Evolutionary conservation across 2,888 invertebrate genomes (phyloP), one percentile per base, ranked within the genome.

Genomic region (Andrena minutula): DNA sequence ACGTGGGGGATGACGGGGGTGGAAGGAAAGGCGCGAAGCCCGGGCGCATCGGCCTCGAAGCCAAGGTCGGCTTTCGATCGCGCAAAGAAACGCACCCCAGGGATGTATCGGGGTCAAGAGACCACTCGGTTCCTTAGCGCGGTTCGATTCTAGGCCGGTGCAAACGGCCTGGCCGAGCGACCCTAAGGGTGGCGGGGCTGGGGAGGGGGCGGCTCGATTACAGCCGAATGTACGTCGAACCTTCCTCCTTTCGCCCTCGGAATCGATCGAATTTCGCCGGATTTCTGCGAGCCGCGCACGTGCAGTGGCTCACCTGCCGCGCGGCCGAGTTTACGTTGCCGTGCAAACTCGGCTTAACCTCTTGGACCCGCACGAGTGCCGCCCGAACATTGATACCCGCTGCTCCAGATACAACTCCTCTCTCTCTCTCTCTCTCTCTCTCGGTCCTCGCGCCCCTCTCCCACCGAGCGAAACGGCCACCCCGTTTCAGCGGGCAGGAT

Each of bases 41-140:
- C 41, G 78, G 65, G 70, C 68, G 77, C 82, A 76, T 84, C 68
- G 85, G 68, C 72, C 71, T 70, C 74, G 76, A 73, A 84, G 75
- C 83, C 88, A 88, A 88, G 88, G 88, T 89, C 89, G 81, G 69
- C 35, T 85, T 88, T 88, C 89, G 86, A 89, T 88, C 88, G 78
- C 20, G 74, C 71, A 49, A 79, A 76, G 69, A 80, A 82, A 79
- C 66, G 82, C 68, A 75, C 60, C 75, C 68, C 63, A 28, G 75
- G 69, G 79, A 69, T 51, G 75, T 61, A 77, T 85, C 82, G 89
- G 82, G 89, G 89, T 89, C 89, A 86, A 88, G 87, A 86, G 87
- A 89, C 81, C 75, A 79, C 77, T 83, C 83, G 84, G 82, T 75
- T 83, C 76, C 84, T 87, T 80, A 74, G 78, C 74, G n/a, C 47